A percentile compares a stretch with the other conserved stretches of the same genome.
phyloP scores from a whole-genome alignment of 2,888 invertebrate genomes.

The Idaea aversata region DNA sequence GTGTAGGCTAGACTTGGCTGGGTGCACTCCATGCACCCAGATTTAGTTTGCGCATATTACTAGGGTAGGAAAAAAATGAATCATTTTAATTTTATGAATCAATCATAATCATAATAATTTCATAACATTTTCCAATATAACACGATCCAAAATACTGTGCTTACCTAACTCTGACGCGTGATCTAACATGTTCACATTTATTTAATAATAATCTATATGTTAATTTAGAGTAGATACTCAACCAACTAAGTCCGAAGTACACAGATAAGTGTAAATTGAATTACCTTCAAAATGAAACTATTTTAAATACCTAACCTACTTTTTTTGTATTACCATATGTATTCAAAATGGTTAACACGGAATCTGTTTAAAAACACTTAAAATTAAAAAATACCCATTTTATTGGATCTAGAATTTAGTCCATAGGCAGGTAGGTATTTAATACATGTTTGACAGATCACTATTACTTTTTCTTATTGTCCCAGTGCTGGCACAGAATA shows the following conservation, averaged over 20 bases:
- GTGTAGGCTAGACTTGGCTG: too few species aligned
- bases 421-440: too few species aligned
- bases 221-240: neutral
- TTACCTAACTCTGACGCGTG: conserved; percentile 1
- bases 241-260: neutral
- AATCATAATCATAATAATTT: neutral
- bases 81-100: neutral
- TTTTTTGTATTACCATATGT: too few species aligned
- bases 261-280: conserved; percentile 1
- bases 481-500: too few species aligned
- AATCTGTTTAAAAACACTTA: too few species aligned
- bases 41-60: too few species aligned
- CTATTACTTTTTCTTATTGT: too few species aligned
- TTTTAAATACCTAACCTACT: neutral
- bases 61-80: neutral
- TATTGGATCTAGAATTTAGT: too few species aligned
- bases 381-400: too few species aligned
- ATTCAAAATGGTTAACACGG: too few species aligned
- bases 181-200: conserved; percentile 1
- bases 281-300: neutral
- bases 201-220: conserved; percentile 4
- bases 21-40: too few species aligned
- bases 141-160: neutral
- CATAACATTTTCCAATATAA: neutral
- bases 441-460: too few species aligned